phyloP scores from a whole-genome alignment of 2,888 invertebrate species.

The Cheilosia soror region DNA sequence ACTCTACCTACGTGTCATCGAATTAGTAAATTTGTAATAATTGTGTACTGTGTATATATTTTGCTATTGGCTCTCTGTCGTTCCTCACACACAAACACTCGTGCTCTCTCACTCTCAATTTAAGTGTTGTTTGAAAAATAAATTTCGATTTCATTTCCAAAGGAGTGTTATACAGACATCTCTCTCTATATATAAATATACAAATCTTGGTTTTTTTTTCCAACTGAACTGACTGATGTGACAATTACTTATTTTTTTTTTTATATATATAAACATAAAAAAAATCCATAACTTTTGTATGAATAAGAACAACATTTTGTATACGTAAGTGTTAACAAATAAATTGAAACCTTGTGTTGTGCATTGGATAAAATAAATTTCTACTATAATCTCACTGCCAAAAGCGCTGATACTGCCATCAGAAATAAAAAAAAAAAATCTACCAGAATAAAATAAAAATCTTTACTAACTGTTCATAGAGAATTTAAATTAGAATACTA shows the following conservation, averaged over 20 bases:
- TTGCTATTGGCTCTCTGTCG: not conserved
- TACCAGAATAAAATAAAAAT: slow-evolving; percentile 1
- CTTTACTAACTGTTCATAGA: slow-evolving; percentile 24
- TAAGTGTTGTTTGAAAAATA: slow-evolving; percentile 56
- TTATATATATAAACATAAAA: slow-evolving; percentile 1
- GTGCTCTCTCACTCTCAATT: slow-evolving; percentile 25
- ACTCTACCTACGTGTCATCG: not conserved
- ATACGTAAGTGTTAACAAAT: slow-evolving; percentile 60
- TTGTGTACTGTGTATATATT: slow-evolving; percentile 15
- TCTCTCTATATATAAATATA: slow-evolving; percentile 22
- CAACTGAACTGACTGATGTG: slow-evolving; percentile 62
- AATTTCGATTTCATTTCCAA: slow-evolving; percentile 74
- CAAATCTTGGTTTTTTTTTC: not conserved
- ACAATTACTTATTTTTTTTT: slow-evolving; percentile 34
- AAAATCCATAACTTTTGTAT: slow-evolving; percentile 2
- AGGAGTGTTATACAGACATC: slow-evolving; percentile 51
- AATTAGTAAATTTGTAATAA: no score
- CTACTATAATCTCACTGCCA: slow-evolving; percentile 61
- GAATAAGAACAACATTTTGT: slow-evolving; percentile 16
- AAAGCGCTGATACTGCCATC: slow-evolving; percentile 65
- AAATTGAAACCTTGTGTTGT: slow-evolving; percentile 69
- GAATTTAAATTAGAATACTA: slow-evolving; percentile 13
- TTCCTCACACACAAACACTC: not conserved
- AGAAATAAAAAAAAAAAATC: slow-evolving; percentile 38
- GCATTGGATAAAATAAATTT: slow-evolving; percentile 47